phyloP scores from a whole-genome alignment of 64 coral and sea anemone genomes.

The Pocillopora damicornis region DNA sequence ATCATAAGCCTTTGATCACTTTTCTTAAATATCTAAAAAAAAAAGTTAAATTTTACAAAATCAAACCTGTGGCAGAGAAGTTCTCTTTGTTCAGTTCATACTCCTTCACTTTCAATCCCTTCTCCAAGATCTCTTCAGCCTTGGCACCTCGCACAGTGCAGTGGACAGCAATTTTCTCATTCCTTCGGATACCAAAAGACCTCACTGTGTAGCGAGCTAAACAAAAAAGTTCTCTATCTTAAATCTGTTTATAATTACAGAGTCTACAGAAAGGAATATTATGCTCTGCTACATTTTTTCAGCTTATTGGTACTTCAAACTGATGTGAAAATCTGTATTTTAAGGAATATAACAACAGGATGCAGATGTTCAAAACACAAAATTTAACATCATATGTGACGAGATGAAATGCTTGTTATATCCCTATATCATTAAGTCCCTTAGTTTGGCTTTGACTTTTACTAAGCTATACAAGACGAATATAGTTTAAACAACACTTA shows the following conservation, averaged over 20 bases:
- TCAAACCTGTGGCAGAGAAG: constrained; percentile 91
- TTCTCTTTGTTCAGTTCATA: constrained; percentile 87
- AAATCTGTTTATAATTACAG: too few species aligned
- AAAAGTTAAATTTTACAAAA: not conserved
- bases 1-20: not conserved
- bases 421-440: too few species aligned
- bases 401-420: too few species aligned
- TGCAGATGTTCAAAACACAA: too few species aligned
- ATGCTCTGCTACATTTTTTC: too few species aligned
- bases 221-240: not conserved
- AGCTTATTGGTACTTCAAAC: too few species aligned
- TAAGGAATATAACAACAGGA: too few species aligned
- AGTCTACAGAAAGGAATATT: not conserved
- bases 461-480: too few species aligned
- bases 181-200: constrained; percentile 85
- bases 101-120: constrained; percentile 91
- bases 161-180: constrained; percentile 83
- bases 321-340: too few species aligned
- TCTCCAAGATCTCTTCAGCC: constrained; percentile 87
- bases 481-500: too few species aligned
- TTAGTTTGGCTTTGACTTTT: too few species aligned
- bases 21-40: not conserved
- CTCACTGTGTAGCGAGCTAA: constrained; percentile 82
- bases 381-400: too few species aligned
- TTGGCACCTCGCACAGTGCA: constrained; percentile 81